Conservation (phyloP, 2,113 vertebrate genomes). For the Protomyctophum bolini region DNA sequence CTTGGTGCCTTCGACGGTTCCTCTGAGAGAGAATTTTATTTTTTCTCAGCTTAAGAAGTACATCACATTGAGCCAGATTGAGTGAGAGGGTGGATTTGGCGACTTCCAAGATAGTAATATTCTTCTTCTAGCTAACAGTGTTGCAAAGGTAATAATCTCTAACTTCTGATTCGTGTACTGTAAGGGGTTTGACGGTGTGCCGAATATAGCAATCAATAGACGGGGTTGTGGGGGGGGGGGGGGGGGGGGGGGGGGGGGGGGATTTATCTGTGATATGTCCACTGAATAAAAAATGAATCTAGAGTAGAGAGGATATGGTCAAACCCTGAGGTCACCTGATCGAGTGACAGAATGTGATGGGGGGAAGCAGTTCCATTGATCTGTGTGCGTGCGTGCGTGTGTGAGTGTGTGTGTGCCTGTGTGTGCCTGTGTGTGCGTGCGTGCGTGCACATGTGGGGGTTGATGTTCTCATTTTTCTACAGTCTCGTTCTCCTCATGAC, state of each 20-base stretch:
- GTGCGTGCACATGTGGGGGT: not conserved
- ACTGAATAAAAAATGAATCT: slow-evolving; percentile 3
- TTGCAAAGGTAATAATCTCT: too few species aligned
- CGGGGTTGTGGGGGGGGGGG: too few species aligned
- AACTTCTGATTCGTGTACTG: too few species aligned
- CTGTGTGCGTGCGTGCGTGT: not conserved
- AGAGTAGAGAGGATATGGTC: slow-evolving; percentile 41
- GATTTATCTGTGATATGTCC: slow-evolving; percentile 18
- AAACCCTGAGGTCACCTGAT: slow-evolving; percentile 32
- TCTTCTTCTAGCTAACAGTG: too few species aligned
- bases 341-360: not conserved
- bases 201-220: too few species aligned
- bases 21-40: too few species aligned
- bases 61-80: too few species aligned
- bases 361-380: slow-evolving; percentile 29
- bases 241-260: not conserved
- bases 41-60: too few species aligned
- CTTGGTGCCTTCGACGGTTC: too few species aligned
- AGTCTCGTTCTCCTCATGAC: not conserved
- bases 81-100: too few species aligned
- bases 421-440: not conserved
- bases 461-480: not conserved
- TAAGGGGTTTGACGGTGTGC: too few species aligned
- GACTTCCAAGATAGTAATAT: too few species aligned
- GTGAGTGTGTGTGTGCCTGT: not conserved